Percentiles rank a stretch among this genome's conserved stretches.
Conservation (phyloP, 1,140 invertebrate genomes). For the Megalopta genalis region DNA sequence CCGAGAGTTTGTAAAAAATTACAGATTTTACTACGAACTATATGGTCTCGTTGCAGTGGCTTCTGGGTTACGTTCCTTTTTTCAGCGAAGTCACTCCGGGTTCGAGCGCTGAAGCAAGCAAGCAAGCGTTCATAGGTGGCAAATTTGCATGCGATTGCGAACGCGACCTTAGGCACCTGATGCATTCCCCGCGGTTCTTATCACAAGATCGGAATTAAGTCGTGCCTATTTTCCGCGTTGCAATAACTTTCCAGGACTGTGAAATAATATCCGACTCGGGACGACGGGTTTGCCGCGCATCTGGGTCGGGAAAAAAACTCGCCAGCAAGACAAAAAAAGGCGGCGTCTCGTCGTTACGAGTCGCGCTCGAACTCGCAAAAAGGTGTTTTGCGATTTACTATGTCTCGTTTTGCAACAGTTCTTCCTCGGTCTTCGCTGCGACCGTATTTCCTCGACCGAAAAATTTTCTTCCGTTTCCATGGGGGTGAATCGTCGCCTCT, state of each 20-base stretch:
- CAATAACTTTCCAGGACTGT: conserved; percentile 4
- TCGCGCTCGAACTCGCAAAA: conserved; percentile 1
- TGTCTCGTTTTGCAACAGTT: neutral
- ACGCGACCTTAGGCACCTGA: neutral
- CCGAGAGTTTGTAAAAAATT: no score
- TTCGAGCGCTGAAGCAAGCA: neutral
- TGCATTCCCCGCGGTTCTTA: conserved; percentile 5
- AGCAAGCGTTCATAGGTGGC: neutral
- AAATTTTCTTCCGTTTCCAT: no score
- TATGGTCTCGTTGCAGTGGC: no score
- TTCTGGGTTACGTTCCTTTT: neutral
- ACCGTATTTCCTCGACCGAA: no score
- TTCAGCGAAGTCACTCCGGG: neutral
- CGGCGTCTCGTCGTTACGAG: neutral
- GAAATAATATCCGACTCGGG: conserved; percentile 1
- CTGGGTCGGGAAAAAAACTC: neutral
- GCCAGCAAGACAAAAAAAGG: neutral
- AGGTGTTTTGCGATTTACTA: conserved; percentile 2
- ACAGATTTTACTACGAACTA: no score
- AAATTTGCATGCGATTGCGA: conserved; percentile 1
- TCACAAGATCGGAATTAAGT: conserved; percentile 7
- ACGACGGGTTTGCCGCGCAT: neutral
- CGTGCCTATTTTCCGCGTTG: neutral
- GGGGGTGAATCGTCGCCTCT: no score
- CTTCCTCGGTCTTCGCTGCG: no score